Base-by-base conservation (phyloP, 2,888 invertebrate species). In the Pristionchus japonicus region DNA sequence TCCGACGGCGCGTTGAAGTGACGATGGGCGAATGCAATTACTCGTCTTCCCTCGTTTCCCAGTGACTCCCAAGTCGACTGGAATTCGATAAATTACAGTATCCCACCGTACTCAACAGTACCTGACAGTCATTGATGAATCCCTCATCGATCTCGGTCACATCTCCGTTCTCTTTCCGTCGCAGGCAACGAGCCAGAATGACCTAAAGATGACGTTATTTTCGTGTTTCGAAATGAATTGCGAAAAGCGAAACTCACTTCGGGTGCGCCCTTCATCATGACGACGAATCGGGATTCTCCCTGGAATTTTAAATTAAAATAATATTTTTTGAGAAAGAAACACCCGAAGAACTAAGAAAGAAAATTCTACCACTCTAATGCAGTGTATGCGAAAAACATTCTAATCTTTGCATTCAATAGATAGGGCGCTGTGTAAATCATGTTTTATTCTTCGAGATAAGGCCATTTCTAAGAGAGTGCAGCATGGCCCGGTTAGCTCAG, bases 191-290 rank as follows among this genome's bases (percentile, higher is more conserved):
- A 11, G 43, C 43, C 7, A 43, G 43, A 43, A 43, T 43, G 7
- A 43, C 43, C 43, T 43, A 11, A 43, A 6, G 43, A 43, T 43
- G 43, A 43, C 43, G 43, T 43, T 43, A 43, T 40, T 91, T 92
- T 9, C 91, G 92, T 13, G 91, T 90, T 89, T 34, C 90, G 88
- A 23, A 91, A 90, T 43, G 90, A 89, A 3, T 89, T 89, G 70
- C 94, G 94, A 37, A 90, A 89, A 49, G 90, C 91, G 6, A 94
- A 89, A 70, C 93, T 92, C 27, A 93, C 91, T 88, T 93, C 93
- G 0, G 94, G 94, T 3, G 94, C 94, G 37, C 94, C 94, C 90
- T 94, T 94, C 77, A 93, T 92, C 93, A 93, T 93, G 6, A 93
- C 90, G 40, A 92, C 91, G 87, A 88, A 92, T 23, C 93, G 89